Evolutionary conservation across 2,113 vertebrate genomes (phyloP).

Genomic region (Nestor notabilis): DNA sequence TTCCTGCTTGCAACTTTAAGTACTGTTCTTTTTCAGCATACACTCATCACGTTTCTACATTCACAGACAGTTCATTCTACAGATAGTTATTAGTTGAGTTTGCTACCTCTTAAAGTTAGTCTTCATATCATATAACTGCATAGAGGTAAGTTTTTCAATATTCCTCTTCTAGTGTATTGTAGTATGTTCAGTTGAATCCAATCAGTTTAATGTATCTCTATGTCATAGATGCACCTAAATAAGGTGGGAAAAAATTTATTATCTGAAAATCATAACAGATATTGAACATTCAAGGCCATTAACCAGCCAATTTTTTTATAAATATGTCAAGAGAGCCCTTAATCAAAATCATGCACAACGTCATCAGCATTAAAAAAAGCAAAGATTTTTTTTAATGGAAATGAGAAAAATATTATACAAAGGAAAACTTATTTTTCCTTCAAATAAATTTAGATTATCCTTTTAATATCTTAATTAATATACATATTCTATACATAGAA

Average conservation of each 20-base stretch:
- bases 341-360: background rate
- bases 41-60: background rate
- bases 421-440: background rate
- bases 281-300: background rate
- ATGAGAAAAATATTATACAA: background rate
- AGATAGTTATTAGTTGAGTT: background rate
- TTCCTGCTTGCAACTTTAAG: background rate
- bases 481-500: background rate
- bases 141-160: background rate
- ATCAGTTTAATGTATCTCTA: background rate
- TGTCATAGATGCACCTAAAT: background rate
- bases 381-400: background rate
- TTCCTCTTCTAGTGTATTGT: background rate
- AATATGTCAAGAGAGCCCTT: background rate
- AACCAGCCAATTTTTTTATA: background rate
- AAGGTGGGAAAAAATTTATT: background rate
- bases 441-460: background rate
- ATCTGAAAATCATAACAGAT: background rate
- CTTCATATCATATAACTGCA: background rate
- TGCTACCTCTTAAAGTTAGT: background rate
- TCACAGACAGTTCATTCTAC: background rate
- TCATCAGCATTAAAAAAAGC: background rate
- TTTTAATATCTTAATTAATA: background rate
- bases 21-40: background rate
- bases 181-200: background rate